phyloP scores from a whole-genome alignment of 1,140 invertebrate species.

The Ostrea edulis region DNA sequence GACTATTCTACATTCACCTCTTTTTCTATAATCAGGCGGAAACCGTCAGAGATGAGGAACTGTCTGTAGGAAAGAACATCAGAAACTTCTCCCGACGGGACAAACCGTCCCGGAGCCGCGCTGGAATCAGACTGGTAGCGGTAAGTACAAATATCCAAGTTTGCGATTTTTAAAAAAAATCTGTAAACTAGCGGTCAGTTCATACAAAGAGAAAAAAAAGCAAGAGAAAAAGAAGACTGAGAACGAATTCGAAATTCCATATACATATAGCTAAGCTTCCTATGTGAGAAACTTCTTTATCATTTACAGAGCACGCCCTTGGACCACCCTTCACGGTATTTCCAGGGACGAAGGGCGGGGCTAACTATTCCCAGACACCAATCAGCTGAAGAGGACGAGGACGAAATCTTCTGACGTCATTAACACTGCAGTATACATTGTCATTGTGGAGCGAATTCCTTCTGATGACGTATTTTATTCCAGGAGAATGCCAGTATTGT shows the following conservation, averaged over 20 bases:
- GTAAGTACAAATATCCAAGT: constrained; percentile 73
- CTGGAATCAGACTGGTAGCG: constrained; percentile 77
- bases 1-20: neutral
- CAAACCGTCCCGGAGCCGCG: constrained; percentile 72
- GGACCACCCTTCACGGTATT: constrained; percentile 73
- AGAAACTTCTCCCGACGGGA: constrained; percentile 77
- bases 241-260: too few relatives aligned
- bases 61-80: constrained; percentile 77
- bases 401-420: constrained; percentile 60
- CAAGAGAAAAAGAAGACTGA: too few relatives aligned
- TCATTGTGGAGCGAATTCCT: neutral
- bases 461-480: neutral
- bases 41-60: constrained; percentile 76
- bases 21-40: constrained; percentile 74
- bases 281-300: neutral
- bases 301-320: constrained; percentile 73
- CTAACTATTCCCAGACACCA: constrained; percentile 80
- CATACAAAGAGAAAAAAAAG: too few relatives aligned
- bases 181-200: too few relatives aligned
- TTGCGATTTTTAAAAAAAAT: neutral
- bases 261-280: too few relatives aligned
- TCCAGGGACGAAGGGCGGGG: constrained; percentile 68
- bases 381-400: constrained; percentile 51
- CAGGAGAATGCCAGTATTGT: neutral
- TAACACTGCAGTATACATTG: neutral